phyloP scores from a whole-genome alignment of 2,888 invertebrate genomes.

The Diogma glabrata region DNA sequence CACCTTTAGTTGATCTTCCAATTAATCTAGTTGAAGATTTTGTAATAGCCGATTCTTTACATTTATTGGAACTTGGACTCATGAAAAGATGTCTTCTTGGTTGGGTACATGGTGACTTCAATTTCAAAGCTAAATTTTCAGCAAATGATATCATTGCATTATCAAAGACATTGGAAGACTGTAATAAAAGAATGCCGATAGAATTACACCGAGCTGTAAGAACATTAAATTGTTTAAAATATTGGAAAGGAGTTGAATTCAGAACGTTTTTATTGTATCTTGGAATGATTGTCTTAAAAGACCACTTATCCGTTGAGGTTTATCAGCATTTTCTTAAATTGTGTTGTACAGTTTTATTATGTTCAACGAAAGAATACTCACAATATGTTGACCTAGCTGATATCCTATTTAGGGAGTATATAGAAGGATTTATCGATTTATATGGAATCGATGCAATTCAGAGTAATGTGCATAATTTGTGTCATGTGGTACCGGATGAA shows the following conservation, averaged over 20 bases:
- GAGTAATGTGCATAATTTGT: not conserved
- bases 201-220: not conserved
- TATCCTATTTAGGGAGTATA: not conserved
- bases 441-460: no score
- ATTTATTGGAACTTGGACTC: not conserved
- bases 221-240: not conserved
- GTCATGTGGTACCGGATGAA: no score
- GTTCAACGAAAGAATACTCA: not conserved
- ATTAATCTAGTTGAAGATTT: not conserved
- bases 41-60: not conserved
- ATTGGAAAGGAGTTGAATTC: not conserved
- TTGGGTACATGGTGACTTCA: not conserved
- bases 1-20: not conserved
- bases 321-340: not conserved
- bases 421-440: not conserved
- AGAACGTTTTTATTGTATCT: slow-evolving; percentile 1
- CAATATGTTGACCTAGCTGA: no score
- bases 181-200: no score
- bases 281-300: not conserved
- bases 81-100: not conserved
- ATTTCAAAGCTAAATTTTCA: no score
- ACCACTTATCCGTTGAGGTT: not conserved
- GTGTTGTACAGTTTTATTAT: not conserved
- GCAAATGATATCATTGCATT: no score
- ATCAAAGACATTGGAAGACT: no score